These are phyloP conservation scores for Megatriorchis doriae DNA, from an alignment of 2,113 vertebrate species.

Conservation along the genomic window DNA sequence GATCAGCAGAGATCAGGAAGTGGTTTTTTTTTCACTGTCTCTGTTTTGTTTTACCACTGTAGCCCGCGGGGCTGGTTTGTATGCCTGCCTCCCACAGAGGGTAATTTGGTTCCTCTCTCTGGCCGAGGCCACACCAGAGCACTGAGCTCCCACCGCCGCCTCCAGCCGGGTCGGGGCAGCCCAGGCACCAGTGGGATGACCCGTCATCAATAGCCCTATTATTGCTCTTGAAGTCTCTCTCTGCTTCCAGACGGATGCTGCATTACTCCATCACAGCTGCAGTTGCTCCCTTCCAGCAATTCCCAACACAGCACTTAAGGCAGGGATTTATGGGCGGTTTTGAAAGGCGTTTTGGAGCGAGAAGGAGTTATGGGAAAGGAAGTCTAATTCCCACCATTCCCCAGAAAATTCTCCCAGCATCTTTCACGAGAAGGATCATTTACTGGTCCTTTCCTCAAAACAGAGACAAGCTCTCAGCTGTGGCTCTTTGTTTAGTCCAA, in stretches of 20 bases:
- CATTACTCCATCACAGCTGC: constrained; percentile 45
- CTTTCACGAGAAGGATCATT: neutral
- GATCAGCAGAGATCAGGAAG: constrained; percentile 31
- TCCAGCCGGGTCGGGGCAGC: constrained; percentile 16
- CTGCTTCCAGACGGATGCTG: constrained; percentile 3
- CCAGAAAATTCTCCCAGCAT: constrained; percentile 10
- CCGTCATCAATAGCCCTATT: neutral
- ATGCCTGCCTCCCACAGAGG: constrained; percentile 25
- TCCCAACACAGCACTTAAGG: constrained; percentile 42
- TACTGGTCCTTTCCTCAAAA: neutral
- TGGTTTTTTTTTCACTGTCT: neutral
- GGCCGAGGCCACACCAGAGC: neutral
- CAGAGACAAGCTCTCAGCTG: constrained; percentile 31
- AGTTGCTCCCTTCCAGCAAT: constrained; percentile 55
- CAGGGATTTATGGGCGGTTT: constrained; percentile 54
- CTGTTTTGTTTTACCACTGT: constrained; percentile 13
- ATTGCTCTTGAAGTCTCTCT: constrained; percentile 4
- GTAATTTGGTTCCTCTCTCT: neutral
- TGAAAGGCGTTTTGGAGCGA: constrained; percentile 19
- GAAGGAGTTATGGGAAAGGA: constrained; percentile 53
- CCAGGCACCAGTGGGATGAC: neutral
- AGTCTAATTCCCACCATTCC: constrained; percentile 41
- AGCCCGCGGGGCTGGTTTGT: constrained; percentile 9
- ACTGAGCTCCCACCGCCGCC: neutral
- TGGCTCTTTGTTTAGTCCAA: constrained; percentile 14